Percentiles rank a stretch among this genome's conserved stretches.
phyloP scores from a whole-genome alignment of 2,113 vertebrate species.

The Rhipidura dahli region DNA sequence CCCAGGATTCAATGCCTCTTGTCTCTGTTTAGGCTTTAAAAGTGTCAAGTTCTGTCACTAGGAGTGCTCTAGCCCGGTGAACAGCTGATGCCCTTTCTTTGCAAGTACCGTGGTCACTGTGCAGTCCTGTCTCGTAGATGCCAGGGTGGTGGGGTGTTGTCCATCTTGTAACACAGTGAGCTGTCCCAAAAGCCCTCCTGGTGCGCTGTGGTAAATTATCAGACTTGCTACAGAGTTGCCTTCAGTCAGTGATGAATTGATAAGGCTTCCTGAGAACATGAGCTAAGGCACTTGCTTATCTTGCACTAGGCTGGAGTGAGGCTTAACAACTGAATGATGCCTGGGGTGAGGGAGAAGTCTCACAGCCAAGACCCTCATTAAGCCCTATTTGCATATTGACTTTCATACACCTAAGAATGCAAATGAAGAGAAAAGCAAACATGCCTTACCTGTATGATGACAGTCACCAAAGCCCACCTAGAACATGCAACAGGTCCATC shows the following conservation, averaged over 20 bases:
- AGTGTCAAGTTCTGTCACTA: accelerated
- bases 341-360: background rate
- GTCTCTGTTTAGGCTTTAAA: background rate
- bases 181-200: background rate
- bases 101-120: background rate
- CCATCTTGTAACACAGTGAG: too few relatives aligned
- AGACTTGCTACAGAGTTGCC: background rate
- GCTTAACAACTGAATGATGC: background rate
- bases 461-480: background rate
- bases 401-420: background rate
- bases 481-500: background rate
- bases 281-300: background rate
- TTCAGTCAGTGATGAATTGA: background rate
- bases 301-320: background rate
- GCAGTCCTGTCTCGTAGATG: background rate
- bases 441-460: background rate
- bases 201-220: background rate
- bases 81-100: background rate
- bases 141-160: background rate
- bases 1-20: background rate
- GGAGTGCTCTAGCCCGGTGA: background rate
- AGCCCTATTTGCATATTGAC: background rate
- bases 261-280: too few relatives aligned
- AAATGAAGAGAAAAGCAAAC: background rate
- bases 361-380: background rate